Evolutionary conservation across 2,888 invertebrate species (phyloP).

Genomic region (Agrochola litura): DNA sequence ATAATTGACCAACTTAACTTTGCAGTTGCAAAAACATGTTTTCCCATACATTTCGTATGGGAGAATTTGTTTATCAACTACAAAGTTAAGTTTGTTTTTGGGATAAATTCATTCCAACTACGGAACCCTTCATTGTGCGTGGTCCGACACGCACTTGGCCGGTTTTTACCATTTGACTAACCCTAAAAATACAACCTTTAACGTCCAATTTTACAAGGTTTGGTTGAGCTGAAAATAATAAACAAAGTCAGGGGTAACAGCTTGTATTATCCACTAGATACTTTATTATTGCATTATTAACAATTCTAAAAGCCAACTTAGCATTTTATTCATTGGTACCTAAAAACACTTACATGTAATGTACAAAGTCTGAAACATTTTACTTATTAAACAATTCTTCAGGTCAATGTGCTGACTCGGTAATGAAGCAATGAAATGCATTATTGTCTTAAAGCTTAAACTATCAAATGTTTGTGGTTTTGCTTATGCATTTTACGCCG

Average conservation of each 20-base stretch:
- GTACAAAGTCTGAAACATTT: slow-evolving; percentile 47
- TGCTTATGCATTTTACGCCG: neutral
- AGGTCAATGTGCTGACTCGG: slow-evolving; percentile 34
- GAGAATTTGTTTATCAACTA: no score
- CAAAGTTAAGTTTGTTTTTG: no score
- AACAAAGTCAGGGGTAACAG: neutral
- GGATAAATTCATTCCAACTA: no score
- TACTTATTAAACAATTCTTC: slow-evolving; percentile 36
- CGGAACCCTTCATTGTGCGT: no score
- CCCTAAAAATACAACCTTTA: neutral
- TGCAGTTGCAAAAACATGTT: no score
- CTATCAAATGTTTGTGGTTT: slow-evolving; percentile 20
- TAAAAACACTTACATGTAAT: slow-evolving; percentile 14
- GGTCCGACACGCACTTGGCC: no score
- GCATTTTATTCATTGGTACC: slow-evolving; percentile 18
- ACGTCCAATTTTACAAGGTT: neutral
- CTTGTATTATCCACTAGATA: slow-evolving; percentile 13
- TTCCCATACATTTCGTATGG: no score
- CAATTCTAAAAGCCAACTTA: slow-evolving; percentile 12
- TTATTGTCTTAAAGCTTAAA: slow-evolving; percentile 1
- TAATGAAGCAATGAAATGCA: slow-evolving; percentile 20
- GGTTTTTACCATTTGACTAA: neutral
- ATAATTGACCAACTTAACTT: no score
- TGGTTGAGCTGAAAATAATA: neutral
- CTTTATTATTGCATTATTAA: slow-evolving; percentile 5